Conservation (phyloP, 2,888 invertebrate species). For the Mesodorylaimus sp. region DNA sequence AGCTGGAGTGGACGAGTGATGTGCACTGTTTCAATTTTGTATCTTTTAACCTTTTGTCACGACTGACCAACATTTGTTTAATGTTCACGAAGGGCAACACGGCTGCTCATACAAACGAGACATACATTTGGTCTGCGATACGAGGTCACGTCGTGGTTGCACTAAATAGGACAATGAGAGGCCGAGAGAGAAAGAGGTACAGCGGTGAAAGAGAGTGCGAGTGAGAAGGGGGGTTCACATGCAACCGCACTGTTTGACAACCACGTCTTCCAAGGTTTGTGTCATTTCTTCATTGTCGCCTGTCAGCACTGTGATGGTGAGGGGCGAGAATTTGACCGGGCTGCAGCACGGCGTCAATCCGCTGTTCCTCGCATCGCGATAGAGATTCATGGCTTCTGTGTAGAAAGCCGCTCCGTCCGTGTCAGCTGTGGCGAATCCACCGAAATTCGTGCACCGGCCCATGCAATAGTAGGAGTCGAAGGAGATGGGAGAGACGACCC, state of each 20-base stretch:
- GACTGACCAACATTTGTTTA: too few species aligned
- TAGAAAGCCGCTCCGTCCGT: slow-evolving; percentile 8
- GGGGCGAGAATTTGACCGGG: slow-evolving; percentile 10
- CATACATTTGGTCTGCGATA: too few species aligned
- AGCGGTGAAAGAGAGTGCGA: too few species aligned
- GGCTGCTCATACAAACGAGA: too few species aligned
- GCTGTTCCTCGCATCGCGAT: background rate
- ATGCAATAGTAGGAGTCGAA: slow-evolving; percentile 12
- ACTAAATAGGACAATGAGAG: too few species aligned
- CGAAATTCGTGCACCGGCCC: slow-evolving; percentile 10
- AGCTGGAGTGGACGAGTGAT: too few species aligned
- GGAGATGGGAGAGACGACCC: slow-evolving; percentile 6
- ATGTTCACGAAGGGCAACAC: too few species aligned
- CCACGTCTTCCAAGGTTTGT: slow-evolving; percentile 12
- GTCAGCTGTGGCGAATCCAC: slow-evolving; percentile 2
- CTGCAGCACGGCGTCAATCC: slow-evolving; percentile 10
- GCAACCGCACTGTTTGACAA: slow-evolving; percentile 13
- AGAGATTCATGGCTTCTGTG: slow-evolving; percentile 10
- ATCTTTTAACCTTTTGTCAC: too few species aligned
- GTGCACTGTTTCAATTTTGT: too few species aligned
- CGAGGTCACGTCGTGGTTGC: too few species aligned
- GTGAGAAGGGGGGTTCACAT: slow-evolving; percentile 10
- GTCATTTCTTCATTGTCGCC: slow-evolving; percentile 9
- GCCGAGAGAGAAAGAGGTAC: too few species aligned
- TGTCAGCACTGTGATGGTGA: slow-evolving; percentile 5